Evolutionary conservation across 2,888 invertebrate genomes (phyloP).

Genomic region (Xestia ashworthii): DNA sequence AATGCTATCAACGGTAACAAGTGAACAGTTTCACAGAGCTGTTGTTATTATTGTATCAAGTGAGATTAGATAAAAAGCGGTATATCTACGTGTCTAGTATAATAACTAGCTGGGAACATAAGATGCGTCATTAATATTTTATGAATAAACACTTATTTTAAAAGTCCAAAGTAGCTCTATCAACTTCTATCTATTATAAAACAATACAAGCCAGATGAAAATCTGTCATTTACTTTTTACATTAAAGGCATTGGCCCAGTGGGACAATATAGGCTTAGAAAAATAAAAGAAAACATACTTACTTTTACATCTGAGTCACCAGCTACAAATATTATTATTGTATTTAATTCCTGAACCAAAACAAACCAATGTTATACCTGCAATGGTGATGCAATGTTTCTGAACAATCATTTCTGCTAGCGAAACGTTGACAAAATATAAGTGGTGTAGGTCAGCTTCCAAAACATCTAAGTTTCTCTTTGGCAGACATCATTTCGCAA

Average conservation of each 20-base stretch:
- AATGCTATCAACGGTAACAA: constrained; percentile 41
- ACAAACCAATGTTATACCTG: neutral
- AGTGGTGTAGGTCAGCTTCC: constrained; percentile 31
- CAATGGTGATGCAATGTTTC: neutral
- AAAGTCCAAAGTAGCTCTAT: constrained; percentile 1
- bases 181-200: neutral
- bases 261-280: too few species aligned
- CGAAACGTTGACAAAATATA: constrained; percentile 18
- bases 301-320: neutral
- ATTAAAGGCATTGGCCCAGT: neutral
- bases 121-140: constrained; percentile 48
- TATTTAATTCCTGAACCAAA: neutral
- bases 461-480: constrained; percentile 19
- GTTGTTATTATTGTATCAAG: constrained; percentile 51
- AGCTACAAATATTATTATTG: neutral
- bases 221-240: neutral
- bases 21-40: constrained; percentile 39
- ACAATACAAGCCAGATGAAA: neutral
- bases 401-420: neutral
- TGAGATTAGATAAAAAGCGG: constrained; percentile 47
- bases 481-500: constrained; percentile 17
- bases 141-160: constrained; percentile 23
- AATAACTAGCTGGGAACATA: constrained; percentile 25
- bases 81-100: constrained; percentile 48
- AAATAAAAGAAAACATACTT: too few species aligned